phyloP scores from a whole-genome alignment of 2,888 invertebrate species.

The Temnothorax unifasciatus region DNA sequence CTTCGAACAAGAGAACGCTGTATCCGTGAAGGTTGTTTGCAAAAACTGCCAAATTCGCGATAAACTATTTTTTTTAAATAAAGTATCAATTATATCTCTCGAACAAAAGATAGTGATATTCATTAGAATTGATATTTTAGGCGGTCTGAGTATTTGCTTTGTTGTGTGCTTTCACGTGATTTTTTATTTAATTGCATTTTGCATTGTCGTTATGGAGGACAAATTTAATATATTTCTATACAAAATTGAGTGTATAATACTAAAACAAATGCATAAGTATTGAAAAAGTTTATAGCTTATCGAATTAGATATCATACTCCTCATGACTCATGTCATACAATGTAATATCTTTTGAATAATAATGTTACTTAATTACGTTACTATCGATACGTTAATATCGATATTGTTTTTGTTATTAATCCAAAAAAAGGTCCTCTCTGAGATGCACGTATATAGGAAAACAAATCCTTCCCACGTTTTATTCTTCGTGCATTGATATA shows the following conservation, averaged over 20 bases:
- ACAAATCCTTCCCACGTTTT: background rate
- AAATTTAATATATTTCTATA: background rate
- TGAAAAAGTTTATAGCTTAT: background rate
- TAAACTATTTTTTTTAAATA: background rate
- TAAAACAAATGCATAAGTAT: background rate
- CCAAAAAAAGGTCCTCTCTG: background rate
- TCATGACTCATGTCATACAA: background rate
- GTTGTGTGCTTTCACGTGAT: background rate
- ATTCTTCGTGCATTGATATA: background rate
- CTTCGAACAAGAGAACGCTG: constrained; percentile 6
- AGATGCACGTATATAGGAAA: background rate
- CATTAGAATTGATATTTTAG: constrained; percentile 14
- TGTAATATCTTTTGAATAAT: background rate
- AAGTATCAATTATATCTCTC: background rate
- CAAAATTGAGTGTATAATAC: background rate
- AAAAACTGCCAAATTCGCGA: constrained; percentile 9
- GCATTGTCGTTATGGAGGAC: background rate
- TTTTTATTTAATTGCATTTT: constrained; percentile 14
- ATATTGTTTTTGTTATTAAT: background rate
- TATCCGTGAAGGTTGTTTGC: background rate
- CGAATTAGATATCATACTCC: background rate
- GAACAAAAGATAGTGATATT: background rate
- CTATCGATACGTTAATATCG: too few species aligned
- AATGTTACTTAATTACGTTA: background rate
- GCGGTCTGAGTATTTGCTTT: background rate